Evolutionary conservation across 2,113 vertebrate species (phyloP), one percentile per base, ranked within the genome.

Genomic region (Sula dactylatra): DNA sequence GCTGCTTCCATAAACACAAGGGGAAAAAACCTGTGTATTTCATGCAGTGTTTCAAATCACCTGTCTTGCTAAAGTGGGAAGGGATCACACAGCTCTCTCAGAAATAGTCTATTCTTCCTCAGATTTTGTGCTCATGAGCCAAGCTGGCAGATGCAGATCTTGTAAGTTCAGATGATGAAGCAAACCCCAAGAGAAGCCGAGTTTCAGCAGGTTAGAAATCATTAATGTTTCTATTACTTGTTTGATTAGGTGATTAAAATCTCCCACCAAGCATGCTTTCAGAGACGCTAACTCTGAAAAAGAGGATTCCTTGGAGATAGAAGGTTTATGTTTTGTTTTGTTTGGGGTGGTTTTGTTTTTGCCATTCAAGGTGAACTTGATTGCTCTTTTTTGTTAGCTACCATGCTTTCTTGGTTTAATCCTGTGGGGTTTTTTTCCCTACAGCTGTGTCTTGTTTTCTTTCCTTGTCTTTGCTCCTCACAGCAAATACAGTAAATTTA

Each of bases 221-320:
- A 91, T 82, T 93, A 87, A 95, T 82, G 81, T 95, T 96, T 96
- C 95, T 80, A 73, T 94, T 91, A 91, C 58, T 93, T 76, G n/a
- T 85, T 95, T 96, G 86, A 95, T 94, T 88, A 89, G 29, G 54
- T 77, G 81, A 97, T 91, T 95, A 95, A 95, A 91, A 91, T 94
- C 79, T 94, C 74, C 56, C 65, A 93, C 31, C 52, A 74, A 94
- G 40, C 36, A 76, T 42, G 40, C 55, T 96, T 82, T 26, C 66
- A 95, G 95, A 54, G 66, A 94, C 1, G 7, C 10, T 31, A 92
- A 65, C 45, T 54, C 2, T 0, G 42, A 66, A 79, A 84, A 78
- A 61, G 27, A 78, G 34, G 49, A 88, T 56, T 94, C 88, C 80
- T 94, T 83, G 88, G 80, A 91, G 93, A 92, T 14, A 58, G 71